phyloP scores from a whole-genome alignment of 2,888 invertebrate genomes.

The Papilio demoleus region DNA sequence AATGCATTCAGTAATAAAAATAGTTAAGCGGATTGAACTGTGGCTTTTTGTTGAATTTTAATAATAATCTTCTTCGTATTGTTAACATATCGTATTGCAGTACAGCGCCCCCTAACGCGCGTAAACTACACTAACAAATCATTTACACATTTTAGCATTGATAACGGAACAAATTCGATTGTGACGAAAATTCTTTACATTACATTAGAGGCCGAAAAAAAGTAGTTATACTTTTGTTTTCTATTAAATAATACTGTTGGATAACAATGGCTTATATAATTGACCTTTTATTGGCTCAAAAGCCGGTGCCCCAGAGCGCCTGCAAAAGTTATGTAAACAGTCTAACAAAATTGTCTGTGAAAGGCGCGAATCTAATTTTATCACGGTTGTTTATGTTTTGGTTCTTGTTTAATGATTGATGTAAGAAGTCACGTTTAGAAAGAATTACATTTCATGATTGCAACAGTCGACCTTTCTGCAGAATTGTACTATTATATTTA shows the following conservation, averaged over 20 bases:
- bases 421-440: slow-evolving; percentile 6
- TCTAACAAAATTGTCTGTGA: slow-evolving; percentile 25
- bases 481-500: neutral
- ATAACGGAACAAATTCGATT: too few relatives aligned
- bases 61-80: too few relatives aligned
- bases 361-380: slow-evolving; percentile 20
- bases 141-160: too few relatives aligned
- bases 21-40: too few relatives aligned
- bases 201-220: neutral
- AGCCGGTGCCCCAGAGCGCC: neutral
- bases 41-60: too few relatives aligned
- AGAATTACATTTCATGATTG: neutral
- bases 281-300: slow-evolving; percentile 20
- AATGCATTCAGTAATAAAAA: too few relatives aligned
- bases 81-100: too few relatives aligned
- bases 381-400: slow-evolving; percentile 10
- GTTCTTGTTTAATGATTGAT: slow-evolving; percentile 4
- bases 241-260: slow-evolving; percentile 10
- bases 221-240: neutral
- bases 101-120: too few relatives aligned
- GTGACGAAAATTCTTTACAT: too few relatives aligned
- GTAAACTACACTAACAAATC: too few relatives aligned
- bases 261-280: slow-evolving; percentile 28
- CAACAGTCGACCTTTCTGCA: neutral
- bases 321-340: neutral